Evolutionary conservation across 1,140 invertebrate species (phyloP).

Genomic region (Drosophila varians): DNA sequence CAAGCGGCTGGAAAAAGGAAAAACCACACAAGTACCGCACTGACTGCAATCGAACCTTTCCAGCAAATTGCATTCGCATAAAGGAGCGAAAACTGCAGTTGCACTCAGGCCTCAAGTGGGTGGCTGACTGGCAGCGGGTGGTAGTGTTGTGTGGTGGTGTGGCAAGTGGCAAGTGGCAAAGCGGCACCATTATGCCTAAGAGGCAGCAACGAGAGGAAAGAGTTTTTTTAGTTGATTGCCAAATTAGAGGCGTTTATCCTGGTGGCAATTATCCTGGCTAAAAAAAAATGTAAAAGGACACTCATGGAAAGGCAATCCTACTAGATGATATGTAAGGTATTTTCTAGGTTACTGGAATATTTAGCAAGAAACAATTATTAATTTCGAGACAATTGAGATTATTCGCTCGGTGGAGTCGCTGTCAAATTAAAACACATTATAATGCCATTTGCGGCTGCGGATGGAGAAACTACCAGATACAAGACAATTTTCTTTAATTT

Average conservation of each 20-base stretch:
- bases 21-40: slow-evolving; percentile 24
- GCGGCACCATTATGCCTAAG: slow-evolving; percentile 56
- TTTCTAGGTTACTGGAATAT: neutral
- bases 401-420: slow-evolving; percentile 18
- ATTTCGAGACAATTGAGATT: neutral
- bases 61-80: slow-evolving; percentile 82
- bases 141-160: slow-evolving; percentile 13
- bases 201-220: slow-evolving; percentile 10
- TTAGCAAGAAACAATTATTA: neutral
- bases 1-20: slow-evolving; percentile 46
- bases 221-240: slow-evolving; percentile 59
- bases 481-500: slow-evolving; percentile 62
- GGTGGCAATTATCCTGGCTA: slow-evolving; percentile 39
- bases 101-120: slow-evolving; percentile 43
- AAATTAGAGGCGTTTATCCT: slow-evolving; percentile 74
- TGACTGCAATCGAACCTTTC: slow-evolving; percentile 71
- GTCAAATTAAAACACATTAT: slow-evolving; percentile 69
- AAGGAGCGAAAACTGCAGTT: slow-evolving; percentile 60
- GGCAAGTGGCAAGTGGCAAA: slow-evolving; percentile 10
- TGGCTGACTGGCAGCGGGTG: slow-evolving; percentile 30
- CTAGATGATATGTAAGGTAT: no score
- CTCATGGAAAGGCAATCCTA: neutral
- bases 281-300: slow-evolving; percentile 1
- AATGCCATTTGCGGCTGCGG: slow-evolving; percentile 57
- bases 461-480: slow-evolving; percentile 44